Evolutionary conservation across 2,113 vertebrate genomes (phyloP).

Genomic region (Tychaedon coryphoeus): DNA sequence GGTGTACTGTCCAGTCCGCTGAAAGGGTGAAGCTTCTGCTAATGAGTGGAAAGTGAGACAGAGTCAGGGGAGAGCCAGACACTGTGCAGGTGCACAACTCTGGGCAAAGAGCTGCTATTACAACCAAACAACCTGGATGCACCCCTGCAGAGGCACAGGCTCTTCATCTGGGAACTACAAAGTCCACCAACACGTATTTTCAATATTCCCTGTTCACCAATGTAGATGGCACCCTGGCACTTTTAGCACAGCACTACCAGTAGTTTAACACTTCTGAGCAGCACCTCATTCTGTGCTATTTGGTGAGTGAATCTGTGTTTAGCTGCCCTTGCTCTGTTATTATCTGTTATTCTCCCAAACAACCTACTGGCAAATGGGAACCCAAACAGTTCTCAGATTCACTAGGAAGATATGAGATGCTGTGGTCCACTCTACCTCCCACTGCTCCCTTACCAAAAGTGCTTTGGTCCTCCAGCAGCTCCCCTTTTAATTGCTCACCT

Average conservation of each 20-base stretch:
- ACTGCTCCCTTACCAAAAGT: neutral
- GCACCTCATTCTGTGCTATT: neutral
- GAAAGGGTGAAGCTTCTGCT: neutral
- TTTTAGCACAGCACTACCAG: neutral
- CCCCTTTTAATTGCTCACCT: neutral
- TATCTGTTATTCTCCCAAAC: neutral
- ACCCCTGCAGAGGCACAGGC: neutral
- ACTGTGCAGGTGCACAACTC: neutral
- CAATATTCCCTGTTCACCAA: neutral
- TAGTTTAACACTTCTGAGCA: neutral
- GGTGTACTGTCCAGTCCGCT: neutral
- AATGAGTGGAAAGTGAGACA: fast-evolving
- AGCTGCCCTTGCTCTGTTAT: neutral
- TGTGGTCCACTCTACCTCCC: neutral
- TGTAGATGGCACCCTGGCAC: neutral
- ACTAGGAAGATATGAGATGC: neutral
- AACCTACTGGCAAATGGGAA: neutral
- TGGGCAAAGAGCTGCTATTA: neutral
- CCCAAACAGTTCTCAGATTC: neutral
- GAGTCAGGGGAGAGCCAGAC: neutral
- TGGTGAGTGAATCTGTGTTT: fast-evolving
- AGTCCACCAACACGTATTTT: fast-evolving
- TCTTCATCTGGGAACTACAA: neutral
- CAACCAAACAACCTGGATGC: fast-evolving
- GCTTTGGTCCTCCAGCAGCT: neutral